A percentile compares a stretch with the other conserved stretches of the same genome.
Evolutionary conservation across 2,113 vertebrate species (phyloP).

Genomic region (Myrmophylax atrothorax): DNA sequence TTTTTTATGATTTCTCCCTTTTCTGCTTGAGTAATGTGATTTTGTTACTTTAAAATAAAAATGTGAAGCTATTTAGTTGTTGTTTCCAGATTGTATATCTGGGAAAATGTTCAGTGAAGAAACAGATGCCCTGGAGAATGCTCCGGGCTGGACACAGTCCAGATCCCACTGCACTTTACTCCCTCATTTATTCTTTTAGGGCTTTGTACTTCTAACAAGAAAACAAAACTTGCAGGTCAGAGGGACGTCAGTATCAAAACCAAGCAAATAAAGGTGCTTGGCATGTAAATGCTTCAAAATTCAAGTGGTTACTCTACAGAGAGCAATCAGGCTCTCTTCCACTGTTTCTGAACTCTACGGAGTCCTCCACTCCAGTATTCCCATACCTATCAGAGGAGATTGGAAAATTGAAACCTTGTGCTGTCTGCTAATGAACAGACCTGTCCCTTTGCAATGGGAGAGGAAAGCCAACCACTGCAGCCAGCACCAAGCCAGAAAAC

Average conservation of each 20-base stretch:
- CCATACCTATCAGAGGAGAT: fast-evolving
- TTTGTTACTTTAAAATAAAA: background rate
- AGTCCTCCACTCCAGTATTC: background rate
- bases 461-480: background rate
- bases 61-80: conserved; percentile 3
- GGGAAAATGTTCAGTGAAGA: background rate
- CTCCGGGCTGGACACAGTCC: background rate
- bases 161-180: background rate
- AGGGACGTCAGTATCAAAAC: background rate
- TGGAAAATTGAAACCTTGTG: background rate
- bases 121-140: fast-evolving
- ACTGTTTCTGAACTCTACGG: background rate
- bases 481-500: background rate
- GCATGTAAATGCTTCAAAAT: background rate
- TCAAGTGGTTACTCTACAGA: background rate
- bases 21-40: background rate
- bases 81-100: background rate
- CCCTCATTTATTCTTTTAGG: background rate
- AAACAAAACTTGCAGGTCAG: background rate
- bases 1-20: background rate
- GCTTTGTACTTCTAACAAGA: background rate
- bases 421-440: background rate
- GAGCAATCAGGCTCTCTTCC: background rate
- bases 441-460: background rate
- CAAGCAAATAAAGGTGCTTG: background rate